These are phyloP conservation scores for Pteronura brasiliensis DNA, from an alignment of 2,113 vertebrate species.

Conservation along the genomic window DNA sequence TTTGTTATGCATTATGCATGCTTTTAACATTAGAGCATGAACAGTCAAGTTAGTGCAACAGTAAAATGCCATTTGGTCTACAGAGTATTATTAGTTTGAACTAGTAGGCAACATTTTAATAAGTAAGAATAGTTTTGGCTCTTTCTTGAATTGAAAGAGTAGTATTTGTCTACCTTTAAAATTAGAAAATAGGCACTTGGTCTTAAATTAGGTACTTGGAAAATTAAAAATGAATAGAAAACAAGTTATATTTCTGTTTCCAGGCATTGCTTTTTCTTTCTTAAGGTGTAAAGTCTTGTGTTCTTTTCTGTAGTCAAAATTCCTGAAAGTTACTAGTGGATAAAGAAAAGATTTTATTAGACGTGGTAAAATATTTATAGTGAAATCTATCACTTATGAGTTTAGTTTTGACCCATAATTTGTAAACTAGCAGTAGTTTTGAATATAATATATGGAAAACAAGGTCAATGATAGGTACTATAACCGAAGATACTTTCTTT, in stretches of 20 bases:
- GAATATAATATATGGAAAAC: neutral
- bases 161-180: neutral
- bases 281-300: neutral
- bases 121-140: neutral
- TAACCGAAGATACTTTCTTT: neutral
- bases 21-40: slow-evolving; percentile 8
- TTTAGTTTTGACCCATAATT: neutral
- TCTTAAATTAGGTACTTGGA: slow-evolving; percentile 12
- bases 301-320: neutral
- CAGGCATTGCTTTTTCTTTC: neutral
- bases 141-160: neutral
- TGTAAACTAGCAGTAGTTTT: neutral
- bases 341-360: neutral
- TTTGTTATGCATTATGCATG: neutral
- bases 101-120: slow-evolving; percentile 21
- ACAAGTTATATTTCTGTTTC: neutral
- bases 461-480: neutral
- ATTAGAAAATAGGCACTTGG: neutral
- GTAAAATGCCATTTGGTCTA: slow-evolving; percentile 13
- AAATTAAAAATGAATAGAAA: slow-evolving; percentile 29
- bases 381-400: neutral
- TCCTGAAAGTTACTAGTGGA: neutral
- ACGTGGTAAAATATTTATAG: neutral
- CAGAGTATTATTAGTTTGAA: slow-evolving; percentile 9
- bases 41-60: neutral